phyloP scores from a whole-genome alignment of 1,140 invertebrate species.

The Nephotettix cincticeps region DNA sequence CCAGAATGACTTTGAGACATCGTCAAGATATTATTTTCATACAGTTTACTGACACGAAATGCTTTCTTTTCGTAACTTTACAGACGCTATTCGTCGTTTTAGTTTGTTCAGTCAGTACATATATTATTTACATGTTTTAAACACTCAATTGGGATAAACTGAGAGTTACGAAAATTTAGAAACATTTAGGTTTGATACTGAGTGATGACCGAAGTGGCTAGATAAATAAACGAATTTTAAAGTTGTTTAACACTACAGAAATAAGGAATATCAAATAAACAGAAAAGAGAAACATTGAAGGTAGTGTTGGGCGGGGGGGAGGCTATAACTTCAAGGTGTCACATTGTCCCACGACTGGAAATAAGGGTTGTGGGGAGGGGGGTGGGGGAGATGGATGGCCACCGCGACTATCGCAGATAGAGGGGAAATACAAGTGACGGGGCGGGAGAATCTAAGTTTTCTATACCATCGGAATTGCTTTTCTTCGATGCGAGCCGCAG shows the following conservation, averaged over 20 bases:
- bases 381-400: background rate
- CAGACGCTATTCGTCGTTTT: too few relatives aligned
- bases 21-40: too few relatives aligned
- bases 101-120: too few relatives aligned
- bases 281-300: conserved; percentile 4
- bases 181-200: too few relatives aligned
- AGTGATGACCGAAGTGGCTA: too few relatives aligned
- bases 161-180: too few relatives aligned
- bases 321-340: conserved; percentile 9
- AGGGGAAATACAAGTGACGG: background rate
- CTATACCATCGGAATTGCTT: conserved; percentile 7
- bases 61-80: too few relatives aligned
- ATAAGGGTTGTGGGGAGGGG: background rate
- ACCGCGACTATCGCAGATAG: background rate
- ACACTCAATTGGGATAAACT: too few relatives aligned
- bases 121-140: too few relatives aligned
- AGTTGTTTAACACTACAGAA: background rate
- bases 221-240: too few relatives aligned
- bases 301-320: background rate
- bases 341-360: conserved; percentile 11
- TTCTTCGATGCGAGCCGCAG: conserved; percentile 1
- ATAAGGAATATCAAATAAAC: conserved; percentile 4
- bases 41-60: too few relatives aligned
- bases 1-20: too few relatives aligned
- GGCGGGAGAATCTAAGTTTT: conserved; percentile 1